These are phyloP conservation scores for Varanus salvator DNA, from an alignment of 2,113 vertebrate genomes.

Conservation along the genomic window DNA sequence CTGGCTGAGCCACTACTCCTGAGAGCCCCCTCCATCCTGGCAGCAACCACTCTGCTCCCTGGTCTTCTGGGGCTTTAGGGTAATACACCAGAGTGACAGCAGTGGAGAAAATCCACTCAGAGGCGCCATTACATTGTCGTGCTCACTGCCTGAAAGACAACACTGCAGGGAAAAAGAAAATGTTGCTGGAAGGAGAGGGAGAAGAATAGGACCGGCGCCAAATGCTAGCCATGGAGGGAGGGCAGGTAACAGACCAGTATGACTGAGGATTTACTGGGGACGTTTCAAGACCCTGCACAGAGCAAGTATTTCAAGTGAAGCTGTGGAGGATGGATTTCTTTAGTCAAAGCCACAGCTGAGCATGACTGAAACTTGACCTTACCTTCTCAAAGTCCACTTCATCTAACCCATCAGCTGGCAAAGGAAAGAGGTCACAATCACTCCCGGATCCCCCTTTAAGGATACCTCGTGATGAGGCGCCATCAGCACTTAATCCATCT, in stretches of 20 bases:
- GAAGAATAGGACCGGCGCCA: not conserved
- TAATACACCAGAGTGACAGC: too few species aligned
- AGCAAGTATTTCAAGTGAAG: not conserved
- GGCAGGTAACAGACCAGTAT: not conserved
- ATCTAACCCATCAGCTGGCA: conserved; percentile 74
- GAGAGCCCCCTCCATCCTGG: too few species aligned
- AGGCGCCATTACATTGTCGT: not conserved
- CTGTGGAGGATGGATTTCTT: conserved; percentile 24
- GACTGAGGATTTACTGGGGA: too few species aligned
- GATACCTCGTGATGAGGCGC: conserved; percentile 58
- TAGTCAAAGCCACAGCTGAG: not conserved
- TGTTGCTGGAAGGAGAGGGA: not conserved
- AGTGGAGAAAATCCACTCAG: too few species aligned
- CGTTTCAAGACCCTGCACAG: too few species aligned
- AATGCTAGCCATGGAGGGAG: not conserved
- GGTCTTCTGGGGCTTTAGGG: too few species aligned
- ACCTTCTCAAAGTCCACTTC: conserved; percentile 82
- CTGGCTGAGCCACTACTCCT: too few species aligned
- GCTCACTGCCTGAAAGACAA: not conserved
- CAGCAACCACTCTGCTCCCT: too few species aligned
- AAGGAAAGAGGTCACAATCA: conserved; percentile 75
- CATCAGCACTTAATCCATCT: conserved; percentile 65
- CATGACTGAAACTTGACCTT: conserved; percentile 27
- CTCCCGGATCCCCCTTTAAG: conserved; percentile 73
- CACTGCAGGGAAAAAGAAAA: not conserved